Evolutionary conservation across 2,888 invertebrate species (phyloP), one percentile per base, ranked within the genome.

Genomic region (Philhelius pedissequus): DNA sequence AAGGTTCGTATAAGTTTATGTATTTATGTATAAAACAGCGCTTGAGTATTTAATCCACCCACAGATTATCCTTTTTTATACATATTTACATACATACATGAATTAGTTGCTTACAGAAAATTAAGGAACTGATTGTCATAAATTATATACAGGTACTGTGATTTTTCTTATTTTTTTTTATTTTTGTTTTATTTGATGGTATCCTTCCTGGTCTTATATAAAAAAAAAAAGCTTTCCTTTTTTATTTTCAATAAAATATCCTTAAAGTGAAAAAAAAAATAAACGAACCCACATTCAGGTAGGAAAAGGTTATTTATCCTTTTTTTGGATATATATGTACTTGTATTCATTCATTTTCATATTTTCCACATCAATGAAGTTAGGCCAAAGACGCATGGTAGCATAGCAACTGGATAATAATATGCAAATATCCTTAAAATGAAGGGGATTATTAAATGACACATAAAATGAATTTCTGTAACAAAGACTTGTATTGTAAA

Each of bases 1-100:
- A 89, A 90, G 91, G 91, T 90, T 80, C 25, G 82, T 86, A 82
- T 50, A 38, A n/a, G n/a, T n/a, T n/a, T 11, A n/a, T 5, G 6
- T 25, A 18, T 48, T 48, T 5, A n/a, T 6, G 7, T 9, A 4
- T 13, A 25, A 8, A 56, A 32, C n/a, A n/a, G n/a, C 11, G 20
- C 52, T 40, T 48, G n/a, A 58, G 27, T 43, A 78, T 64, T 54
- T 78, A 68, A 22, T 22, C 45, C 70, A 52, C 32, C 30, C 32
- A 45, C 40, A 50, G 40, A 54, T 30, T 60, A 18, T 38, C 48
- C 38, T 9, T 38, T 48, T 18, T 15, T 27, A 18, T 22, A n/a
- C n/a, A n/a, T n/a, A n/a, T n/a, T n/a, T n/a, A n/a, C n/a, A n/a
- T n/a, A n/a, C n/a, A n/a, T 15, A 9, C 11, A 13, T 40, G 32